A percentile compares a stretch with the other conserved stretches of the same genome.
Evolutionary conservation across 2,888 invertebrate species (phyloP).

Genomic region (Rhagophthalmus giganteus): DNA sequence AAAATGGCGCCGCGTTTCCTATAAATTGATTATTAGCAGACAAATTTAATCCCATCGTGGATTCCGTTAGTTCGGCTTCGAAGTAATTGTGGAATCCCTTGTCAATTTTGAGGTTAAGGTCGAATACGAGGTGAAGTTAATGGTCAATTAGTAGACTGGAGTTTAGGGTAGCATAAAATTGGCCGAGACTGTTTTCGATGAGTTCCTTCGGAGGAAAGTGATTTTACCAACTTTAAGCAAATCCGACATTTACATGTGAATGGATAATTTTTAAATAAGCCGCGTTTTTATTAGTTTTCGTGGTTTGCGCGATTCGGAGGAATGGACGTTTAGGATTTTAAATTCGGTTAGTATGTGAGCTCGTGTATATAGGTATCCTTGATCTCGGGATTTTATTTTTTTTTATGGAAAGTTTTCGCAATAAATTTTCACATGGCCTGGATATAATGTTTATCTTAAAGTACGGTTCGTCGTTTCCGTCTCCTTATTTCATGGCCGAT

Average conservation of each 20-base stretch:
- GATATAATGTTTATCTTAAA: slow-evolving; percentile 8
- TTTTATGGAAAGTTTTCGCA: slow-evolving; percentile 19
- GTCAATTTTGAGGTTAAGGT: background rate
- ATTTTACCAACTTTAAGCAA: too few relatives aligned
- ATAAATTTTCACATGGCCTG: slow-evolving; percentile 20
- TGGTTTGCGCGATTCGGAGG: slow-evolving; percentile 4
- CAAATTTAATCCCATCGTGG: background rate
- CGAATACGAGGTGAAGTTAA: background rate
- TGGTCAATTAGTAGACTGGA: background rate
- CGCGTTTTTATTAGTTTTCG: slow-evolving; percentile 7
- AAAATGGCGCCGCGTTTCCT: background rate
- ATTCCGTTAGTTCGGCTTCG: background rate
- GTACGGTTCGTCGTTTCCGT: background rate
- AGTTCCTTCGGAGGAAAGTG: background rate
- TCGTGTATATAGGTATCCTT: background rate
- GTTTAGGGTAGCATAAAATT: background rate
- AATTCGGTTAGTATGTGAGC: slow-evolving; percentile 3
- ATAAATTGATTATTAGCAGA: background rate
- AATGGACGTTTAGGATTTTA: slow-evolving; percentile 7
- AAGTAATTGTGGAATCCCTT: background rate
- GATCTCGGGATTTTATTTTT: slow-evolving; percentile 8
- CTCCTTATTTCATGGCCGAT: slow-evolving; percentile 5
- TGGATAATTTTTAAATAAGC: background rate
- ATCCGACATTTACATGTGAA: too few relatives aligned
- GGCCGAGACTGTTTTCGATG: too few relatives aligned